These are phyloP conservation scores for Tangara arthus DNA, from an alignment of 2,797 vertebrate genomes.

Conservation along the genomic window DNA sequence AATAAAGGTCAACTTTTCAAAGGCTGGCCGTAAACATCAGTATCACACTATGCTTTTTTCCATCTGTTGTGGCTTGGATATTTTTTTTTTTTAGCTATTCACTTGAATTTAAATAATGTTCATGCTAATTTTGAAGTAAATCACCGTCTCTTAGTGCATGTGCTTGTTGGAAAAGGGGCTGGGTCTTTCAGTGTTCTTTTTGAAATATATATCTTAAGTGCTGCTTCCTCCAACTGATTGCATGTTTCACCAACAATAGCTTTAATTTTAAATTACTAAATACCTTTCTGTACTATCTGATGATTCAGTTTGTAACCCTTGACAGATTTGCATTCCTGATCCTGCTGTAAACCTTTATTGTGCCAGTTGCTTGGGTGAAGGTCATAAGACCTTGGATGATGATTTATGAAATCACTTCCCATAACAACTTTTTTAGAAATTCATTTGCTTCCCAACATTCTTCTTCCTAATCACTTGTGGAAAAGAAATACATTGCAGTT, in stretches of 20 bases:
- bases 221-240: background rate
- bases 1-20: constrained; percentile 5
- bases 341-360: background rate
- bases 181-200: background rate
- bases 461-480: background rate
- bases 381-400: background rate
- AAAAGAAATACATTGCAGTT: background rate
- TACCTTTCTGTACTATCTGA: background rate
- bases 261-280: background rate
- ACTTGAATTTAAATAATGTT: background rate
- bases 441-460: background rate
- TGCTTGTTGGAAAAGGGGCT: background rate
- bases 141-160: background rate
- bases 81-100: background rate
- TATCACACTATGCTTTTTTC: background rate
- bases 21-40: background rate
- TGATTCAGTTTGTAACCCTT: background rate
- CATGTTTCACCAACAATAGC: background rate
- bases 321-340: background rate
- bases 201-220: background rate
- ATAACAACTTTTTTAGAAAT: background rate
- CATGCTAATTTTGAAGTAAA: background rate
- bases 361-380: background rate
- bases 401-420: background rate
- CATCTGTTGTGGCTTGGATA: background rate